Evolutionary conservation across 53 echinoderm and acorn worm species (phyloP).

Genomic region (Arbacia lixula): DNA sequence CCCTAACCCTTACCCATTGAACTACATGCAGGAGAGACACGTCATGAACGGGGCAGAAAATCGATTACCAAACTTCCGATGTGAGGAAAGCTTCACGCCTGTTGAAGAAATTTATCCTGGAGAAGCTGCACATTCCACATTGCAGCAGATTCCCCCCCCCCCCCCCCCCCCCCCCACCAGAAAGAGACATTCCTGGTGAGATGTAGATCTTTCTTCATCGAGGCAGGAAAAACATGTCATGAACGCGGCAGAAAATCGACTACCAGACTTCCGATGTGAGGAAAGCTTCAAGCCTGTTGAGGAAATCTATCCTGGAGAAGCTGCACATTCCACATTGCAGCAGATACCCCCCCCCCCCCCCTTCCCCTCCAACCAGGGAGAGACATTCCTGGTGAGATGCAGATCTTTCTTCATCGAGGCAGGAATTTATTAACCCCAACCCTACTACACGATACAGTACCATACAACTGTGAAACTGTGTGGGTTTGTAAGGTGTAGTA

Average conservation of each 20-base stretch:
- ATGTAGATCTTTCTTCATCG: slow-evolving; percentile 2
- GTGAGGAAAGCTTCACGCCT: not conserved
- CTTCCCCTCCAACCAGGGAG: too few species aligned
- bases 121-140: not conserved
- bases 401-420: slow-evolving; percentile 2
- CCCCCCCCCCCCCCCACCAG: too few species aligned
- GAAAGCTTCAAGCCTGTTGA: not conserved
- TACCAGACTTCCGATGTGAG: not conserved
- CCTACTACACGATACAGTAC: too few species aligned
- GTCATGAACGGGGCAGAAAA: not conserved
- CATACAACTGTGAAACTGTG: too few species aligned
- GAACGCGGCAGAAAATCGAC: not conserved
- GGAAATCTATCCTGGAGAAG: not conserved
- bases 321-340: not conserved
- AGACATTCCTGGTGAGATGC: not conserved
- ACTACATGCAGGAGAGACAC: too few species aligned
- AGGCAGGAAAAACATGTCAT: not conserved
- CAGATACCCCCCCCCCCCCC: not conserved
- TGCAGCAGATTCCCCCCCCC: not conserved
- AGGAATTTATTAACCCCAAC: too few species aligned
- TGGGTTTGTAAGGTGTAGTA: too few species aligned
- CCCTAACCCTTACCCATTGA: too few species aligned
- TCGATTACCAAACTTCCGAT: not conserved
- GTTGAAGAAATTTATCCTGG: not conserved
- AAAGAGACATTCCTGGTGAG: not conserved